Conservation (phyloP, 2,797 vertebrate genomes). For the Neopelma chrysocephalum region DNA sequence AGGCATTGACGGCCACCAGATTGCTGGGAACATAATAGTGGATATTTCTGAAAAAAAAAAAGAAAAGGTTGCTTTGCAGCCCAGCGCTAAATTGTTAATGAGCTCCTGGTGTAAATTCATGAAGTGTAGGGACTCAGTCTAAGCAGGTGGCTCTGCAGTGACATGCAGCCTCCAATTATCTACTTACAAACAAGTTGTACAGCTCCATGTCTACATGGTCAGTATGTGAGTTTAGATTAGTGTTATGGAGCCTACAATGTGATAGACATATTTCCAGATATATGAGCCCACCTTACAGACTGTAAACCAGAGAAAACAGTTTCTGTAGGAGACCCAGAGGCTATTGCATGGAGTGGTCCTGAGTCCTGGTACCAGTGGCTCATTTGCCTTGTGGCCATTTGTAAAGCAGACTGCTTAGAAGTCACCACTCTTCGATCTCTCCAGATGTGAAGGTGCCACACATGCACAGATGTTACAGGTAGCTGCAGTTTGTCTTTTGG, state of each 20-base stretch:
- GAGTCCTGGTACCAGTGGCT: neutral
- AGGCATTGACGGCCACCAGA: conserved; percentile 61
- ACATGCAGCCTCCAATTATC: neutral
- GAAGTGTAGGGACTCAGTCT: neutral
- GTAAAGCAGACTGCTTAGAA: neutral
- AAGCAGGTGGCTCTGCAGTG: conserved; percentile 27
- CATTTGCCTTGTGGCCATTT: neutral
- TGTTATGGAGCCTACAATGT: neutral
- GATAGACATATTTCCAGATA: neutral
- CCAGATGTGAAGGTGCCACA: neutral
- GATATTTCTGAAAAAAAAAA: conserved; percentile 3
- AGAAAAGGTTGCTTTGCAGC: neutral
- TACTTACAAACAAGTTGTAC: neutral
- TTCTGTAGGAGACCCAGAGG: neutral
- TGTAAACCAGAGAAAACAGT: neutral
- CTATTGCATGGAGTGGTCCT: rapidly evolving
- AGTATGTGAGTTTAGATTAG: neutral
- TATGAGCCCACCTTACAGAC: neutral
- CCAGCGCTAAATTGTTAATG: conserved; percentile 63
- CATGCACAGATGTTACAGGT: neutral
- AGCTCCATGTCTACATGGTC: neutral
- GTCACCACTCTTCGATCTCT: neutral
- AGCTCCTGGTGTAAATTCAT: conserved; percentile 38
- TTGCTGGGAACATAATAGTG: conserved; percentile 52
- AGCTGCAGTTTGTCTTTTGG: neutral